phyloP scores from a whole-genome alignment of 2,888 invertebrate species.

The Schizaphis graminum region DNA sequence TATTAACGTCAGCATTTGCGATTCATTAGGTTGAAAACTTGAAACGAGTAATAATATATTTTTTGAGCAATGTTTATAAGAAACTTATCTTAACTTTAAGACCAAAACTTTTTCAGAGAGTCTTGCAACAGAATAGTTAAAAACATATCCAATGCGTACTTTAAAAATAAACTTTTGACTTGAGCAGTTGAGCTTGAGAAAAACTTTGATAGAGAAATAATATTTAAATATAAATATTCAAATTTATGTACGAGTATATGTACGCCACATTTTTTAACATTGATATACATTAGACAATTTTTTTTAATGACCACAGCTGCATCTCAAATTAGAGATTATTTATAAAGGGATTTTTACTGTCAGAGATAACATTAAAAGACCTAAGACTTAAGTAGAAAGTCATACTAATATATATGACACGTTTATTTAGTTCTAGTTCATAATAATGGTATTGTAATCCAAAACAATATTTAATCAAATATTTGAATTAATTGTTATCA shows the following conservation, averaged over 20 bases:
- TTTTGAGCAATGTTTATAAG: conserved; percentile 16
- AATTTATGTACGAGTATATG: not conserved
- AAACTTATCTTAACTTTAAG: conserved; percentile 17
- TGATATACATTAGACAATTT: not conserved
- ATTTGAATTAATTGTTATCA: not conserved
- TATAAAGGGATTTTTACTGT: not conserved
- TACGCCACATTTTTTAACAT: not conserved
- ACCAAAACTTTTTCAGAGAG: conserved; percentile 13
- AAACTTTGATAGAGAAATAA: not conserved
- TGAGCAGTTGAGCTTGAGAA: not conserved
- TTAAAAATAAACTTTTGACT: conserved; percentile 14
- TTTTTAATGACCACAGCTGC: not conserved
- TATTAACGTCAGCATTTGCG: conserved; percentile 15
- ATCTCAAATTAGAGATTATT: not conserved
- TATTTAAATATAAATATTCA: not conserved
- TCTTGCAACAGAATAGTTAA: conserved; percentile 5
- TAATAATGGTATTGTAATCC: not conserved
- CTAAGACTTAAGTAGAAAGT: not conserved
- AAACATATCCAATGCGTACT: not conserved
- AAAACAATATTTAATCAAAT: not conserved
- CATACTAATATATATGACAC: not conserved
- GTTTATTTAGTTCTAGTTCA: not conserved
- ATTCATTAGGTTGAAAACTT: conserved; percentile 35
- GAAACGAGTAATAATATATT: conserved; percentile 9
- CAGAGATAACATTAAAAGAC: not conserved